A percentile compares a stretch with the other conserved stretches of the same genome.
Evolutionary conservation across 2,797 vertebrate genomes (phyloP).

Genomic region (Brachymystax lenok): DNA sequence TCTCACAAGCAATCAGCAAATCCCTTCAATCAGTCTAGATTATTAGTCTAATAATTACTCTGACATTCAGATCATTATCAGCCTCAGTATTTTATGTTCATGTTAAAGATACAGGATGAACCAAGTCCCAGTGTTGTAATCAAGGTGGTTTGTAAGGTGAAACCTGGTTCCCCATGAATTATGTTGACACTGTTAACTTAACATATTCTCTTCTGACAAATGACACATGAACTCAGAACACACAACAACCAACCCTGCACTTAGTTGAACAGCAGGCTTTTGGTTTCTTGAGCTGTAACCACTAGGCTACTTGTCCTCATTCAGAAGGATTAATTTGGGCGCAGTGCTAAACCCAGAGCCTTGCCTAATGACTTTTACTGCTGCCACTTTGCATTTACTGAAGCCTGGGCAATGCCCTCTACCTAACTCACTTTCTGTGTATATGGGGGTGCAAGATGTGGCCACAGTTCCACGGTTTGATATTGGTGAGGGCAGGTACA

Average conservation of each 20-base stretch:
- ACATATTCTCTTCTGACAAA: not conserved
- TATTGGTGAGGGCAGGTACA: not conserved
- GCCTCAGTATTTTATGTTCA: not conserved
- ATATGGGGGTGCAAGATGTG: not conserved
- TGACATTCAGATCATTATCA: not conserved
- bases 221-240: not conserved
- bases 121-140: not conserved
- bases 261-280: slow-evolving; percentile 1
- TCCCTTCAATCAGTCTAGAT: not conserved
- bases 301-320: slow-evolving; percentile 13
- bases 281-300: not conserved
- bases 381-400: slow-evolving; percentile 20
- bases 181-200: not conserved
- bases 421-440: not conserved
- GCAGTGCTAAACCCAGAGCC: slow-evolving; percentile 18
- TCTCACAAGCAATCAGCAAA: not conserved
- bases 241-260: not conserved
- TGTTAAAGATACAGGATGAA: not conserved
- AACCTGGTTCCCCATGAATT: not conserved
- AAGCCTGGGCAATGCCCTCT: slow-evolving; percentile 12
- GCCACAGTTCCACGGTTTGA: not conserved
- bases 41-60: not conserved
- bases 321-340: slow-evolving; percentile 26
- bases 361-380: slow-evolving; percentile 7
- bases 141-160: not conserved